phyloP scores from a whole-genome alignment of 2,797 vertebrate genomes.

The Galaxias olidus region DNA sequence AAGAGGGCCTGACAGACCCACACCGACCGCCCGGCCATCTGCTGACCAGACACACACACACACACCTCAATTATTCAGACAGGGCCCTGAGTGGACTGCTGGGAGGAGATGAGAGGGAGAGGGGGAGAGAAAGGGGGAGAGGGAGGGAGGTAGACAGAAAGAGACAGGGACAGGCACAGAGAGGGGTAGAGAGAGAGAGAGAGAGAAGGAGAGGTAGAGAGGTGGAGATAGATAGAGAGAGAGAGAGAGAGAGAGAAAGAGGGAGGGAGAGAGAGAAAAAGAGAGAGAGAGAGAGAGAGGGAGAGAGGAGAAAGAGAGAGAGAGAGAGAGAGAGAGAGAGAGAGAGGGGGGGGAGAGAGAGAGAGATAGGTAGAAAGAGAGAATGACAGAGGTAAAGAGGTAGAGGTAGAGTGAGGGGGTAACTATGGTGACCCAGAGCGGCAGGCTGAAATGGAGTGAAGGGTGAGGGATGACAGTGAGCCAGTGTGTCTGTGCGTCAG shows the following conservation, averaged over 20 bases:
- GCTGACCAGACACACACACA: constrained; percentile 66
- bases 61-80: constrained; percentile 72
- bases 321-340: not conserved
- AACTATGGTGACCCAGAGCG: constrained; percentile 54
- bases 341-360: not conserved
- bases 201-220: not conserved
- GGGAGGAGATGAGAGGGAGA: not conserved
- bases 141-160: not conserved
- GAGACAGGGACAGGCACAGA: not conserved
- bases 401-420: constrained; percentile 29
- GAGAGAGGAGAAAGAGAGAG: not conserved
- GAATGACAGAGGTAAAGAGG: constrained; percentile 9
- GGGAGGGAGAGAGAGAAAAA: not conserved
- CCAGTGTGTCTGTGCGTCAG: constrained; percentile 48
- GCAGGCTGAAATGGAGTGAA: constrained; percentile 55
- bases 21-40: constrained; percentile 66
- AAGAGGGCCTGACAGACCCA: constrained; percentile 56
- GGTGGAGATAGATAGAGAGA: constrained; percentile 27
- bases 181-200: not conserved
- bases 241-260: constrained; percentile 27
- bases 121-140: constrained; percentile 25
- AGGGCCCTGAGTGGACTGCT: not conserved
- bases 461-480: constrained; percentile 46
- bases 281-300: constrained; percentile 29
- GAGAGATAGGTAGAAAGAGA: constrained; percentile 12